Conservation (phyloP, 1,140 invertebrate species). For the Maconellicoccus hirsutus region DNA sequence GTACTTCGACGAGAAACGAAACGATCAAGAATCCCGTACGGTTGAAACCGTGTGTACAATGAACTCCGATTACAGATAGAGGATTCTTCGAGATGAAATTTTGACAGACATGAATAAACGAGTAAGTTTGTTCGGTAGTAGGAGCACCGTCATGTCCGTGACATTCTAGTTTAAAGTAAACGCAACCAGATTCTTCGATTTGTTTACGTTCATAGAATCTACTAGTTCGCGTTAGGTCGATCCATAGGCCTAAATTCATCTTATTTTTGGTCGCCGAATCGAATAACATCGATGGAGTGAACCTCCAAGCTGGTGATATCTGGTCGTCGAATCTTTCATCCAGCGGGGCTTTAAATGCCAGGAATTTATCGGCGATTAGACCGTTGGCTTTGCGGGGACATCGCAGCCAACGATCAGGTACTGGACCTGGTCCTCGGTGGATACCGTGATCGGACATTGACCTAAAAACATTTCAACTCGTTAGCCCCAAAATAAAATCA, state of each 20-base stretch:
- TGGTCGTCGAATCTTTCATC: conserved; percentile 60
- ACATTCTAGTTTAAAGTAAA: conserved; percentile 78
- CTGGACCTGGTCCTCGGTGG: conserved; percentile 42
- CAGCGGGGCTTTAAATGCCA: conserved; percentile 90
- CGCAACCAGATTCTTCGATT: conserved; percentile 59
- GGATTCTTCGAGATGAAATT: conserved; percentile 70
- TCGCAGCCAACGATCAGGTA: conserved; percentile 81
- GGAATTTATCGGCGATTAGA: conserved; percentile 64
- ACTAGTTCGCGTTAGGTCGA: conserved; percentile 90
- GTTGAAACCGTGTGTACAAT: conserved; percentile 99
- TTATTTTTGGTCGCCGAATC: conserved; percentile 44
- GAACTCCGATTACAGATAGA: conserved; percentile 70
- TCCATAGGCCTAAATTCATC: conserved; percentile 82
- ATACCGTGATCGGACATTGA: conserved; percentile 13
- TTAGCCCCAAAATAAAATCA: neutral
- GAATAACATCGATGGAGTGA: conserved; percentile 75
- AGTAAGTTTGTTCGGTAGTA: conserved; percentile 57
- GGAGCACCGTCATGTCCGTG: conserved; percentile 73
- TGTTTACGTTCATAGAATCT: conserved; percentile 78
- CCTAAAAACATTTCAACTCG: neutral
- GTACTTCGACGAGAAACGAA: conserved; percentile 74
- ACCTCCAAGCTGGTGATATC: conserved; percentile 65
- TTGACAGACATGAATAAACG: conserved; percentile 65
- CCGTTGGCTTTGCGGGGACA: conserved; percentile 74
- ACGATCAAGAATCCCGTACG: conserved; percentile 89